phyloP scores from a whole-genome alignment of 1,140 invertebrate species.

The Cydia fagiglandana region DNA sequence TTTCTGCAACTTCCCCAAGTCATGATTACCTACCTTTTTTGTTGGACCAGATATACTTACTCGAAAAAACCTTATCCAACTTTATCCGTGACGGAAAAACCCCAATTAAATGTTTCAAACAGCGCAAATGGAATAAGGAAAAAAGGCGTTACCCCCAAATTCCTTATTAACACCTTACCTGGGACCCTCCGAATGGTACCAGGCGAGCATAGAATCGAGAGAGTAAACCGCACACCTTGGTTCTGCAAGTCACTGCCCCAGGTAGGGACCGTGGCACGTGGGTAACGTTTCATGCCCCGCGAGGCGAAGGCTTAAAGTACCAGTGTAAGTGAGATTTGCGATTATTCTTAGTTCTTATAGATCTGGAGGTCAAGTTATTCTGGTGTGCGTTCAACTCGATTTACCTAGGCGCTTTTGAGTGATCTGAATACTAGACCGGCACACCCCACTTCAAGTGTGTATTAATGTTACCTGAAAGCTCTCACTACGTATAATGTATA shows the following conservation, averaged over 20 bases:
- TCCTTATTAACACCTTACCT: slow-evolving; percentile 17
- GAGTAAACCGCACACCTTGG: not conserved
- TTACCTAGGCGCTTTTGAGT: not conserved
- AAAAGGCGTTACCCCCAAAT: not conserved
- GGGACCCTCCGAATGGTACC: not conserved
- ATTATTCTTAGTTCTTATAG: not conserved
- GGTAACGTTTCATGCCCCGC: not conserved
- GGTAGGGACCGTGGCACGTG: not conserved
- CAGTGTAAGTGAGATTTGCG: not conserved
- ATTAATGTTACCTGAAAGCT: not conserved
- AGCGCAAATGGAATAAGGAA: too few relatives aligned
- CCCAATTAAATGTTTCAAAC: too few relatives aligned
- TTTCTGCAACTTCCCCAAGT: too few relatives aligned
- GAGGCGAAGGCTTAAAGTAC: not conserved
- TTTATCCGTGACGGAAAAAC: too few relatives aligned
- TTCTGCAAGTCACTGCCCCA: slow-evolving; percentile 10
- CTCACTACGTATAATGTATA: too few relatives aligned
- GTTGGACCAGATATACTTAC: too few relatives aligned
- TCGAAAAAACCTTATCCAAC: too few relatives aligned
- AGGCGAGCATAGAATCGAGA: slow-evolving; percentile 1
- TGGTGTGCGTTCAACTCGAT: not conserved
- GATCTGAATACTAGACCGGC: not conserved
- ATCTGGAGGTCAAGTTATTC: not conserved
- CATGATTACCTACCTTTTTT: too few relatives aligned
- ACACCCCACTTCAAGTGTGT: not conserved